Conservation (phyloP, 1,140 invertebrate genomes). For the Pseudomyrmex gracilis region DNA sequence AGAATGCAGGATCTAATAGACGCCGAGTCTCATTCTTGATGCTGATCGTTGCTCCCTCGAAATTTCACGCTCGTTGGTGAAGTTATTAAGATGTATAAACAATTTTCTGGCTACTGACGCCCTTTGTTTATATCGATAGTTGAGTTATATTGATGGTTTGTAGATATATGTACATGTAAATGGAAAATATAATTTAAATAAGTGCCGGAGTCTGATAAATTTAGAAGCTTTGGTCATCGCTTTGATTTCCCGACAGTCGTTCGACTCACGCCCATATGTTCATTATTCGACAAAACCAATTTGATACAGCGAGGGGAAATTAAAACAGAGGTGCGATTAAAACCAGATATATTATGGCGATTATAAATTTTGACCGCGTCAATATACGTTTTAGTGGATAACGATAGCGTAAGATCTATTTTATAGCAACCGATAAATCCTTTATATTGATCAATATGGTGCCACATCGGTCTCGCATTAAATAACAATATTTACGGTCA, state of each 20-base stretch:
- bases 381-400: slow-evolving; percentile 65
- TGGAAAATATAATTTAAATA: neutral
- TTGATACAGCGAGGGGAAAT: neutral
- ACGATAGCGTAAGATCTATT: slow-evolving; percentile 68
- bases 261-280: neutral
- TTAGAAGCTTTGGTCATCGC: neutral
- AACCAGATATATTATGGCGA: slow-evolving; percentile 38
- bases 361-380: slow-evolving; percentile 59
- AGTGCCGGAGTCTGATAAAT: neutral
- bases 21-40: neutral
- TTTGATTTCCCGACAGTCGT: neutral
- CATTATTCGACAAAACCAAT: neutral
- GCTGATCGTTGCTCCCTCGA: slow-evolving; percentile 23
- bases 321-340: slow-evolving; percentile 38
- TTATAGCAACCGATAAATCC: slow-evolving; percentile 71
- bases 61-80: slow-evolving; percentile 38
- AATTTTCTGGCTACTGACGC: slow-evolving; percentile 33
- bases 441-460: slow-evolving; percentile 66
- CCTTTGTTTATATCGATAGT: slow-evolving; percentile 1
- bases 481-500: slow-evolving; percentile 74
- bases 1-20: slow-evolving; percentile 18
- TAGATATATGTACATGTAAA: neutral
- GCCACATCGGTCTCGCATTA: slow-evolving; percentile 64
- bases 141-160: slow-evolving; percentile 21
- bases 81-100: slow-evolving; percentile 52